Evolutionary conservation across 2,113 vertebrate species (phyloP), one percentile per base, ranked within the genome.

Genomic region (Halichoeres trimaculatus): DNA sequence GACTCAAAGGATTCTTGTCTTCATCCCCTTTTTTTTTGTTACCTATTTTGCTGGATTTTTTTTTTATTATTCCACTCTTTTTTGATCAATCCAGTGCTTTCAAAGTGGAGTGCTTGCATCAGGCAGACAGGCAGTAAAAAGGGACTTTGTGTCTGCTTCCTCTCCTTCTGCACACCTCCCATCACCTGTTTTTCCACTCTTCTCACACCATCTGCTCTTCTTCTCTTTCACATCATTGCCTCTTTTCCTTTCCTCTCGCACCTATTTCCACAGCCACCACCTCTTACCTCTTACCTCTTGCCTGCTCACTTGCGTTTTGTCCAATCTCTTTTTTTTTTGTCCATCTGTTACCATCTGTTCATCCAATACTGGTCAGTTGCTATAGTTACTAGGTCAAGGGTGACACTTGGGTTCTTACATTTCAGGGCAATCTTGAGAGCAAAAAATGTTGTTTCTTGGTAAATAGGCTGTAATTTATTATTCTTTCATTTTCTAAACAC

Each of bases 381-480:
- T 35, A 78, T 65, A 56, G 77, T 80, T 48, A 70, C 59, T 1
- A 20, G 71, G 78, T 74, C 62, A 85, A 30, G 74, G 75, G 55
- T 67, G 14, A 74, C 30, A 30, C 8, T 7, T 47, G 40, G 40
- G 40, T 53, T 35, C 45, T 55, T 24, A 14, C 20, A 36, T 56
- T 51, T 62, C 9, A 64, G 41, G 10, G 13, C 36, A 50, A 53
- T 59, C 34, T 50, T 20, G 48, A 47, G 48, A 63, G 7, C 14
- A 43, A 43, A 43, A n/a, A 43, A 36, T 36, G 10, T 36, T 10
- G 9, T 40, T 2, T 40, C 9, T 11, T 13, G 8, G 38, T 13
- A 40, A 40, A 11, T 2, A 7, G 38, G 12, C 3, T 11, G 38
- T 4, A 2, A 11, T 10, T 40, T 40, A 7, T 36, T 36, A 40